A percentile compares a stretch with the other conserved stretches of the same genome.
Evolutionary conservation across 2,113 vertebrate species (phyloP).

Genomic region (Orthonyx spaldingii): DNA sequence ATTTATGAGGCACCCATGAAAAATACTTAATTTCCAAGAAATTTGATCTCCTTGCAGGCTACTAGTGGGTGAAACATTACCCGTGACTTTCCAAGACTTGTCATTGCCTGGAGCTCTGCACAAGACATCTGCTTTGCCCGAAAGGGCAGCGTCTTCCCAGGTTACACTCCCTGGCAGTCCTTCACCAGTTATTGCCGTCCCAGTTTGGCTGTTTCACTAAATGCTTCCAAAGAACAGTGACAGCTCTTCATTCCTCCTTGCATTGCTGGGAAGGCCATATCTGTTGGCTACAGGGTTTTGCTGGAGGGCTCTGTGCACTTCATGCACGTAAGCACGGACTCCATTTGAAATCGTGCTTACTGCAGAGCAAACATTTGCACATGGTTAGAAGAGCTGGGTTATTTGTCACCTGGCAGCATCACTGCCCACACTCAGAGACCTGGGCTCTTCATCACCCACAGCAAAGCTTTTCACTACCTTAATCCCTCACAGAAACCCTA

Average conservation of each 20-base stretch:
- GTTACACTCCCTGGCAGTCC: background rate
- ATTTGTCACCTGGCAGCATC: background rate
- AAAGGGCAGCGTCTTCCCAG: background rate
- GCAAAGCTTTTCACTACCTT: background rate
- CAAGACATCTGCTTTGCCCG: background rate
- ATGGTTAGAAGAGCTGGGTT: background rate
- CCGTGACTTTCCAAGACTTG: background rate
- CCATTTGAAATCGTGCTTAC: background rate
- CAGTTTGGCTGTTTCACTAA: background rate
- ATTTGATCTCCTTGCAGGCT: background rate
- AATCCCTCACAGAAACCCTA: background rate
- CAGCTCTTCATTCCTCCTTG: background rate
- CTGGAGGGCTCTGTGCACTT: background rate
- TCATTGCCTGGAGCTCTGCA: background rate
- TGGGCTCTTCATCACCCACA: background rate
- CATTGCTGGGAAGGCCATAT: background rate
- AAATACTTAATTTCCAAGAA: conserved; percentile 6
- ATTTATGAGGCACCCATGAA: background rate
- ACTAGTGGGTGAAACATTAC: background rate
- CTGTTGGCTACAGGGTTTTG: background rate
- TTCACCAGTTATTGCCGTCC: background rate
- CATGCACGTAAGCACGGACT: background rate
- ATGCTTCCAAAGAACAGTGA: background rate
- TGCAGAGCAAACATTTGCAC: background rate
- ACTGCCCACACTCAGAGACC: background rate